Percentiles rank a stretch among this genome's conserved stretches.
These are phyloP conservation scores for Phainopepla nitens DNA, from an alignment of 2,113 vertebrate species.

Conservation along the genomic window DNA sequence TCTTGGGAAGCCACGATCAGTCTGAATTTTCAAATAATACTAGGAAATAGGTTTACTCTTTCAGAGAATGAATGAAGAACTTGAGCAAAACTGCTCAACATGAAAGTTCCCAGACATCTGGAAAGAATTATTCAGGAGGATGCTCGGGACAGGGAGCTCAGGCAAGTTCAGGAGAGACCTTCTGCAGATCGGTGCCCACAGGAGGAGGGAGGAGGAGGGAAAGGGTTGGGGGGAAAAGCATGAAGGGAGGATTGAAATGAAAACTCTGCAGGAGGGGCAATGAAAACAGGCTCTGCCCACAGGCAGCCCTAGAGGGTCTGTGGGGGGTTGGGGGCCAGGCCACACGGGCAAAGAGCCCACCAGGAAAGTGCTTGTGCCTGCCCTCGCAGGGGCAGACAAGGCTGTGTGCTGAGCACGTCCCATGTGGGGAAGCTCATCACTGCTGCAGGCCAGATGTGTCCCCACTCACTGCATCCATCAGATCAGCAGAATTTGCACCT, in stretches of 20 bases:
- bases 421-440: neutral
- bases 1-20: neutral
- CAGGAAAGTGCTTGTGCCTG: neutral
- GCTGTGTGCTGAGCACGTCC: neutral
- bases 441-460: neutral
- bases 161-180: slow-evolving; percentile 52
- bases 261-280: neutral
- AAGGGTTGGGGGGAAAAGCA: slow-evolving; percentile 28
- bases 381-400: neutral
- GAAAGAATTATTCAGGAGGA: slow-evolving; percentile 45
- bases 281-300: neutral
- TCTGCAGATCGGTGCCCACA: slow-evolving; percentile 31
- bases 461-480: neutral
- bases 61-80: neutral
- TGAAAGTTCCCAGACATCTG: slow-evolving; percentile 38
- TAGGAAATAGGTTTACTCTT: neutral
- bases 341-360: fast-evolving
- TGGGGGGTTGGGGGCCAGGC: neutral
- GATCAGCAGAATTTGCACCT: neutral
- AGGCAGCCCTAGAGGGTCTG: neutral
- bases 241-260: slow-evolving; percentile 18
- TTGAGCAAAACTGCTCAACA: neutral
- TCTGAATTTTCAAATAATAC: neutral
- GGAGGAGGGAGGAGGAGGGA: slow-evolving; percentile 1
- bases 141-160: slow-evolving; percentile 32